A percentile compares a stretch with the other conserved stretches of the same genome.
phyloP scores from a whole-genome alignment of 2,888 invertebrate genomes.

The Stramonita haemastoma region DNA sequence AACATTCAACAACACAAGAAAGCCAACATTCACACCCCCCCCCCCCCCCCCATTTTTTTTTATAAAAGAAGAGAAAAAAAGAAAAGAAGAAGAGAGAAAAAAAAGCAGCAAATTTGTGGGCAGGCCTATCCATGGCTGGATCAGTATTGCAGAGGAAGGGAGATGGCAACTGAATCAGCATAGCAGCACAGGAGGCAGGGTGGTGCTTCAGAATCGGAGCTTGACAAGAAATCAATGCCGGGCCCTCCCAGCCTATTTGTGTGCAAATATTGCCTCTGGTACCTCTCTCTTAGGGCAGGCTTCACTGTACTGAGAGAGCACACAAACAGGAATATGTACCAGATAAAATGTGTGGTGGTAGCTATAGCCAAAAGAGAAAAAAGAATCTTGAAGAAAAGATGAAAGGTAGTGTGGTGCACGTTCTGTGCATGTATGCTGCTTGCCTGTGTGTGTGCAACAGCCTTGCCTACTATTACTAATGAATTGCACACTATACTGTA shows the following conservation, averaged over 20 bases:
- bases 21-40: no score
- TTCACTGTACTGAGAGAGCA: no score
- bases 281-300: slow-evolving; percentile 23
- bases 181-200: background rate
- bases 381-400: no score
- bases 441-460: no score
- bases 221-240: slow-evolving; percentile 37
- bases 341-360: background rate
- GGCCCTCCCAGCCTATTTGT: slow-evolving; percentile 20
- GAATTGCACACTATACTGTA: no score
- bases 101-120: background rate
- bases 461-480: no score
- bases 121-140: background rate
- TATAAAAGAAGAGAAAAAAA: background rate
- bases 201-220: background rate
- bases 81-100: background rate
- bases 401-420: no score
- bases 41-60: no score
- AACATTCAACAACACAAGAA: no score
- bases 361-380: no score
- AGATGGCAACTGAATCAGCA: slow-evolving; percentile 28
- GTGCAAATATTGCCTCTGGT: slow-evolving; percentile 34
- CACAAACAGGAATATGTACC: background rate
- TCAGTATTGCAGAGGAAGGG: background rate
- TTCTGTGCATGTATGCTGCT: no score